Base-by-base conservation (phyloP, 1,140 invertebrate species). In the Papilio machaon region DNA sequence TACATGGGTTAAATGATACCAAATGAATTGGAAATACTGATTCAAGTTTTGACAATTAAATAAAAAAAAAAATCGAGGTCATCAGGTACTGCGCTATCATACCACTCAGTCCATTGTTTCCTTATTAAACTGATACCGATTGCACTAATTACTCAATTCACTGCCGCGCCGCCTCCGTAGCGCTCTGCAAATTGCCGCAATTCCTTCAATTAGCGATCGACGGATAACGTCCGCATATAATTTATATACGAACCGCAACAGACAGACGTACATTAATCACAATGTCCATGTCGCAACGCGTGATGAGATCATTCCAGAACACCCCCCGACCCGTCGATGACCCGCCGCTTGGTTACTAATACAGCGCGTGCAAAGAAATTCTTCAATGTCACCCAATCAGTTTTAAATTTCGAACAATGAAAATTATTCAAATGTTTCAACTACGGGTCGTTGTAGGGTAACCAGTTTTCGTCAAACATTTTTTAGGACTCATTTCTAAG, bases 151-250 rank as follows among this genome's bases (percentile, higher is more conserved):
- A 85, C 90, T 91, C 85, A 91, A 91, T 92, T 90, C 87, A 83
- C 83, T 74, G 82, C 73, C 73, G 73, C 80, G 82, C 73, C 73
- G 73, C 80, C 54, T 84, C 82, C 83, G 83, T 85, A 85, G 83
- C 80, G 82, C 74, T 81, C 73, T 83, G 85, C 86, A 87, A 90
- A 91, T 92, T 90, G 91, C 83, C 83, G 85, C 89, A 91, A 92
- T 90, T 90, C 88, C 83, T 82, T 89, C 88, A 90, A 93, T 93
- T 92, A 90, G 58, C 85, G 87, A 92, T 92, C 87, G 86, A 85
- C 85, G 85, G 90, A 91, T 90, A 91, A 80, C 85, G 87, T 85
- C 84, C 82, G 74, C 73, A 80, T 84, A 84, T 90, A 91, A 92
- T 90, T 91, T 91, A 90, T 90, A 87, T 86, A 87, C 82, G 86